Evolutionary conservation across 1,140 invertebrate species (phyloP), one percentile per base, ranked within the genome.

Genomic region (Caenorhabditis briggsae): DNA sequence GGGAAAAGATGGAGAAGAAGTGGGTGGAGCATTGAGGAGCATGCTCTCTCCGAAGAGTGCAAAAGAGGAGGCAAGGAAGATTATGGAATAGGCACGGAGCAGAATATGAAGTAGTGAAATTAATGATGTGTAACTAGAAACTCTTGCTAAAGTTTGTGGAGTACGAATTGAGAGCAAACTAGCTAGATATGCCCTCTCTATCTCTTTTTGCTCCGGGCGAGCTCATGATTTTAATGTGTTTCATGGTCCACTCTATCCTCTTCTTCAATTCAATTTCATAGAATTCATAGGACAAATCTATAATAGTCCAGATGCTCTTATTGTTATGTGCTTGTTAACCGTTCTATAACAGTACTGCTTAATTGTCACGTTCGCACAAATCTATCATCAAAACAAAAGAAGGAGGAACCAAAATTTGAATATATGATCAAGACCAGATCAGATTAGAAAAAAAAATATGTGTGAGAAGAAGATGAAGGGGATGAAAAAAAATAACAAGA

Each of bases 1-100:
- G 70, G 70, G 23, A 53, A 70, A 70, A 70, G 65, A 78, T 50
- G 70, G 46, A 78, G 70, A 78, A 50, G n/a, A 46, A 14, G 11
- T 33, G 70, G 70, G 33, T 11, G 70, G 43, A 33, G 33, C 43
- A 46, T 48, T 18, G 33, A 46, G 43, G 11, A 78, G 56, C 56
- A 58, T 58, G 56, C 56, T 58, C n/a, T 18, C 70, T 65, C 12
- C 11, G 43, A 78, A 78, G 23, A 78, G 70, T 78, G 70, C 70
- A 78, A 78, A 48, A 23, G 43, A 50, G 70, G 46, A 78, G 70
- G 70, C 33, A 33, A 33, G 33, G 46, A 78, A 78, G 70, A 78
- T 78, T 50, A 50, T 78, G 70, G 46, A 78, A 78, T 50, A 23
- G 43, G 50, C 11, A 74, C 16, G 20, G n/a, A 23, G 23, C 14